Evolutionary conservation across 2,113 vertebrate species (phyloP).

Genomic region (Microcebus tavaratra): DNA sequence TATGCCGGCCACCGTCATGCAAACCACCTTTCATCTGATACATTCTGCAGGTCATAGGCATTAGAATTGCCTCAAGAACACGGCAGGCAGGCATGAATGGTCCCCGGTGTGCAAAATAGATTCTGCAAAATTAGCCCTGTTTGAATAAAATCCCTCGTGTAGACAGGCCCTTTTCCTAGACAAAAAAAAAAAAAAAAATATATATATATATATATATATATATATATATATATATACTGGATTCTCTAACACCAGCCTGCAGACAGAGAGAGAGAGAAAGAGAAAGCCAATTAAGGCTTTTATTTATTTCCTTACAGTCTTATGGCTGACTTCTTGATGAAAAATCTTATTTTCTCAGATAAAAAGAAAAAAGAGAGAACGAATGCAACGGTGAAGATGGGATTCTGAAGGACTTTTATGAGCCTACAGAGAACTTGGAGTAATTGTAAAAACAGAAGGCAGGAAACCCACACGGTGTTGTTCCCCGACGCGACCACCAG

Average conservation of each 20-base stretch:
- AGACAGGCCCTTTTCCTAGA: accelerated
- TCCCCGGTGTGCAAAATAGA: accelerated
- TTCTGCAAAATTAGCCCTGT: not conserved
- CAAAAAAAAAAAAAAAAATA: not conserved
- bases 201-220: no score
- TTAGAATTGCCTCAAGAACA: no score
- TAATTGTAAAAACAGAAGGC: no score
- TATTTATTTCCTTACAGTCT: not conserved
- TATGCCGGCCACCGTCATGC: accelerated
- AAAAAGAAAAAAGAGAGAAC: not conserved
- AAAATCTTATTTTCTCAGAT: not conserved
- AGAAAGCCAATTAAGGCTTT: not conserved
- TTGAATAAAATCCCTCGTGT: not conserved
- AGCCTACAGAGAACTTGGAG: no score
- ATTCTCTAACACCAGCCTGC: not conserved
- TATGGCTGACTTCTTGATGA: not conserved
- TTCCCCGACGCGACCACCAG: accelerated
- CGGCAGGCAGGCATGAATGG: accelerated
- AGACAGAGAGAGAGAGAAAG: no score
- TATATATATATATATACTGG: no score
- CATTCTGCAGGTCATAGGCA: accelerated
- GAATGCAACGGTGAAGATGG: not conserved
- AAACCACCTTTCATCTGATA: accelerated
- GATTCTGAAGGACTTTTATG: not conserved
- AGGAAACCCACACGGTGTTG: not conserved